Evolutionary conservation across 2,888 invertebrate genomes (phyloP), one percentile per base, ranked within the genome.

Genomic region (Macaria notata): DNA sequence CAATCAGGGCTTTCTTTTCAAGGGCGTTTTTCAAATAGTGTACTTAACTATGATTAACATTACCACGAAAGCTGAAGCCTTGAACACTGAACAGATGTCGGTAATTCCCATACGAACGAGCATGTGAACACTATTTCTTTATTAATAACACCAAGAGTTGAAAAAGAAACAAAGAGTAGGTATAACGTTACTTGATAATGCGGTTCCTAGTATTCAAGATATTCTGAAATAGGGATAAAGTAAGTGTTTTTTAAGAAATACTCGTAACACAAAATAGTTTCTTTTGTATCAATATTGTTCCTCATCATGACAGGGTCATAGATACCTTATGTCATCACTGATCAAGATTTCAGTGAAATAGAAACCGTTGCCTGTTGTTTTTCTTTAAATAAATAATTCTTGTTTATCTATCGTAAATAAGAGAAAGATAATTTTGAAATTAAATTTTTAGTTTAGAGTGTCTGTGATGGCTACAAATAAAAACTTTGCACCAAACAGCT

Each of bases 11-110:
- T 49, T 52, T 58, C 29, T 31, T 50, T 48, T 49, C 56, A 56
- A 55, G 59, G 56, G 33, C 2, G 4, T 8, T 41, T 41, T n/a
- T 4, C 4, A n/a, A 41, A 9, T 9, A 41, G 41, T 41, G 4
- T 9, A 41, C 5, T n/a, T 4, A 5, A 8, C 9, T 8, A 41
- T 41, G 9, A 41, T 9, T n/a, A 41, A 1, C 41, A 41, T 9
- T 41, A 41, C 44, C 29, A 7, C 19, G 44, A 29, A 29, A 44
- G 19, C 7, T 44, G 5, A 19, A 44, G 46, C 54, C 46, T 38
- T 55, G 63, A 69, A 52, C 62, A 39, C 44, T 30, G 39, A 44
- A 55, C 64, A 62, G 47, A 64, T 71, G 70, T 49, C 31, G 38
- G 4, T 30, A 36, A 33, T 44, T 69, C 65, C 39, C 66, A 66